phyloP scores from a whole-genome alignment of 2,888 invertebrate genomes.

The Erannis defoliaria region DNA sequence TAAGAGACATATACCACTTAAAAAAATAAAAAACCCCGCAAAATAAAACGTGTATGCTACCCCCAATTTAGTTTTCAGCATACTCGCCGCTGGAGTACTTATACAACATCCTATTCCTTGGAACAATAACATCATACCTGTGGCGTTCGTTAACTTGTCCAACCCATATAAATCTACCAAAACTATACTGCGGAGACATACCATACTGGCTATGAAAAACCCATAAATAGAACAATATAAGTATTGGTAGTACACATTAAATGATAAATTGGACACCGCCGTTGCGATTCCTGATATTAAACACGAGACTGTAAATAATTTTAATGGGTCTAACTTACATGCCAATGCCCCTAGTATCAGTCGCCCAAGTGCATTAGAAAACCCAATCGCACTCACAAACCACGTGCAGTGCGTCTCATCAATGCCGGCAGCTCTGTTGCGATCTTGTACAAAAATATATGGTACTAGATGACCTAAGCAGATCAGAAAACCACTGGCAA shows the following conservation, averaged over 20 bases:
- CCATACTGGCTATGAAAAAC: slow-evolving; percentile 63
- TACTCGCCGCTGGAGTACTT: slow-evolving; percentile 71
- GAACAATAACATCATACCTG: slow-evolving; percentile 74
- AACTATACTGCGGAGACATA: slow-evolving; percentile 67
- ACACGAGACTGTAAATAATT: slow-evolving; percentile 53
- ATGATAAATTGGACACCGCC: slow-evolving; percentile 65
- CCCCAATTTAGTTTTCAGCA: slow-evolving; percentile 64
- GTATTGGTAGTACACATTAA: slow-evolving; percentile 70
- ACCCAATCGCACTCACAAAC: slow-evolving; percentile 73
- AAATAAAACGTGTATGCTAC: slow-evolving; percentile 66
- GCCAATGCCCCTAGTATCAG: slow-evolving; percentile 65
- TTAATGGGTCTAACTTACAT: slow-evolving; percentile 64
- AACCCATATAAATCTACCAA: slow-evolving; percentile 74
- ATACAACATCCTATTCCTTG: slow-evolving; percentile 75
- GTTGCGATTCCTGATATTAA: slow-evolving; percentile 63
- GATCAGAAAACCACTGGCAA: slow-evolving; percentile 63
- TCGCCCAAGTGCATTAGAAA: slow-evolving; percentile 69
- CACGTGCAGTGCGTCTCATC: slow-evolving; percentile 61
- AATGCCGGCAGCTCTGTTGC: slow-evolving; percentile 65
- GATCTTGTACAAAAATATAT: slow-evolving; percentile 70
- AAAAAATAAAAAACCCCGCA: slow-evolving; percentile 66
- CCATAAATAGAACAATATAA: slow-evolving; percentile 67
- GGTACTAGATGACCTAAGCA: slow-evolving; percentile 74
- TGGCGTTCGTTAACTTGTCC: slow-evolving; percentile 77
- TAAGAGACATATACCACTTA: slow-evolving; percentile 64